Evolutionary conservation across 2,888 invertebrate species (phyloP).

Genomic region (Cantharis lateralis): DNA sequence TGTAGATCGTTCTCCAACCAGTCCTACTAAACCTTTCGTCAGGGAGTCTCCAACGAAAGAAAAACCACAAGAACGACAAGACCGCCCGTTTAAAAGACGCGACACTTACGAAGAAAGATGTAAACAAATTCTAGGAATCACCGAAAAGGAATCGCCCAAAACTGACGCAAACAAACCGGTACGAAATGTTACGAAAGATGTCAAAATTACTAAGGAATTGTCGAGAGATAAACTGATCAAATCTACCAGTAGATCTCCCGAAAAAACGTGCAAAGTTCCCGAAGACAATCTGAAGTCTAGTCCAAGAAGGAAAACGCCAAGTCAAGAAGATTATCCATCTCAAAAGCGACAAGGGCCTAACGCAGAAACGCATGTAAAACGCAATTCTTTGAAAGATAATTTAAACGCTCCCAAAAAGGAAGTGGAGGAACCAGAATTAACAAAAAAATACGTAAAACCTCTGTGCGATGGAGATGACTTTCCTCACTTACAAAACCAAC

Average conservation of each 20-base stretch:
- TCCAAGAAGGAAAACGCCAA: conserved; percentile 23
- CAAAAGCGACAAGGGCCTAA: conserved; percentile 27
- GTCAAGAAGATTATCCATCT: conserved; percentile 38
- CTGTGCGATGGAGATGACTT: conserved; percentile 13
- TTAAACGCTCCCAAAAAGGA: neutral
- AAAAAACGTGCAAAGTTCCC: conserved; percentile 5
- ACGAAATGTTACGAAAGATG: neutral
- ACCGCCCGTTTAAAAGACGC: conserved; percentile 60
- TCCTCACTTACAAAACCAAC: neutral
- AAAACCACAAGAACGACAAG: conserved; percentile 33
- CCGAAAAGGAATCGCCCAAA: conserved; percentile 52
- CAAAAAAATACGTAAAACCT: conserved; percentile 4
- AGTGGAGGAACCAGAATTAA: conserved; percentile 1
- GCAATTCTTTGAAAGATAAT: neutral
- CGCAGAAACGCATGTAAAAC: neutral
- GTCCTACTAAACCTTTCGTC: conserved; percentile 37
- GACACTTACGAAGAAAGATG: conserved; percentile 78
- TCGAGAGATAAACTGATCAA: neutral
- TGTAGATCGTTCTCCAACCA: conserved; percentile 48
- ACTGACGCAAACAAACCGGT: neutral
- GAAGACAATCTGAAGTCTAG: conserved; percentile 1
- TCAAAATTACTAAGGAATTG: neutral
- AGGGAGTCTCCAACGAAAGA: conserved; percentile 9
- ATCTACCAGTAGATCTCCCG: conserved; percentile 2
- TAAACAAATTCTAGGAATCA: conserved; percentile 70